Evolutionary conservation across 2,797 vertebrate genomes (phyloP).

Genomic region (Falco concolor): DNA sequence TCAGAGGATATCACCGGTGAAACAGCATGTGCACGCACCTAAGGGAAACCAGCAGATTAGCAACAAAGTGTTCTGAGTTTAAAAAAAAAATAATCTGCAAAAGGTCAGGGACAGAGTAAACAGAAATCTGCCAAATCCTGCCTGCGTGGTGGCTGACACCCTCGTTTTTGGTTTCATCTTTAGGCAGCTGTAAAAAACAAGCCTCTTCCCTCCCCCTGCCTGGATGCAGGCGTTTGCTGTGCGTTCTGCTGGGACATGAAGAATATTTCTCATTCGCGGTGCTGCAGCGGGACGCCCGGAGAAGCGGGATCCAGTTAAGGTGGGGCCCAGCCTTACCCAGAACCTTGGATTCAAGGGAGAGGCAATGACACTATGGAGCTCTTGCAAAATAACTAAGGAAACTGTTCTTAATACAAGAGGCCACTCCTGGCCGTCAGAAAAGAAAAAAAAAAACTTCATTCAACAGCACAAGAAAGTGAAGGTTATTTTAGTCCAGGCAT

Average conservation of each 20-base stretch:
- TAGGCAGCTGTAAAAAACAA: background rate
- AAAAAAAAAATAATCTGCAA: background rate
- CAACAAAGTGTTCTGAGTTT: background rate
- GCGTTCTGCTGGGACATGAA: background rate
- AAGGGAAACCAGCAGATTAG: background rate
- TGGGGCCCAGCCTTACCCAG: background rate
- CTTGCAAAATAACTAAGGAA: background rate
- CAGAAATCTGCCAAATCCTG: background rate
- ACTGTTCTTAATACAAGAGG: background rate
- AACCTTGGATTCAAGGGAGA: background rate
- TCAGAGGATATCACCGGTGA: background rate
- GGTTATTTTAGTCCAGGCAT: background rate
- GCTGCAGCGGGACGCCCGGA: background rate
- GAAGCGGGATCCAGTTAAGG: background rate
- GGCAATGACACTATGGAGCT: background rate
- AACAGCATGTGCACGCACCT: background rate
- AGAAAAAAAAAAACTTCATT: background rate
- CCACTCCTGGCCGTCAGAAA: background rate
- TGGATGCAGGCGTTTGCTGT: background rate
- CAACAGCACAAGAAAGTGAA: background rate
- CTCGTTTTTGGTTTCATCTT: background rate
- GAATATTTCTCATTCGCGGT: background rate
- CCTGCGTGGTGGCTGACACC: background rate
- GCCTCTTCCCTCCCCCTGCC: background rate
- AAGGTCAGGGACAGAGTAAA: background rate